Evolutionary conservation across 2,888 invertebrate species (phyloP).

Genomic region (Aricia artaxerxes): DNA sequence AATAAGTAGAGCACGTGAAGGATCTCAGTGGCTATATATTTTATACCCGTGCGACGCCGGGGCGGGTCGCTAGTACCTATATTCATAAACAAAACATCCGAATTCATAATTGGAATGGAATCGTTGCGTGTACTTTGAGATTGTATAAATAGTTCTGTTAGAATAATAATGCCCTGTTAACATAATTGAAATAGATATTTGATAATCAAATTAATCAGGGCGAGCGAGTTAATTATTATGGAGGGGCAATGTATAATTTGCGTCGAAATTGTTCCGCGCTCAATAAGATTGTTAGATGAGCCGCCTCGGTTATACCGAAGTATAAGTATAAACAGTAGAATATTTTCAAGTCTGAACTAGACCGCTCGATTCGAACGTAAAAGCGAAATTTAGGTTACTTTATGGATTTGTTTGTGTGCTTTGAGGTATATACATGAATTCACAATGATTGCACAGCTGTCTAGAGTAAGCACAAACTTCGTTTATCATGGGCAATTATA

Average conservation of each 20-base stretch:
- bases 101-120: conserved; percentile 4
- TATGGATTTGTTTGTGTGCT: too few species aligned
- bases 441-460: too few species aligned
- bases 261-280: conserved; percentile 73
- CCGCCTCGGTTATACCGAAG: conserved; percentile 32
- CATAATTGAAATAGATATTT: conserved; percentile 73
- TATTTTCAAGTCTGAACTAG: neutral
- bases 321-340: neutral
- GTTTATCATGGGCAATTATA: too few species aligned
- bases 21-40: too few species aligned
- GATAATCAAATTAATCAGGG: conserved; percentile 74
- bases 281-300: conserved; percentile 68
- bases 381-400: neutral
- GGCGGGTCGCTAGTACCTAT: neutral
- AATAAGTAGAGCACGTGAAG: too few species aligned
- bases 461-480: too few species aligned
- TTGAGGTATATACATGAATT: too few species aligned
- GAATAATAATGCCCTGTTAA: conserved; percentile 64
- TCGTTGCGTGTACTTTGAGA: conserved; percentile 30
- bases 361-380: neutral
- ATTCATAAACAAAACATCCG: conserved; percentile 18
- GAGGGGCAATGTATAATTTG: conserved; percentile 75
- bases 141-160: conserved; percentile 56
- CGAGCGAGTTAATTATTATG: conserved; percentile 72
- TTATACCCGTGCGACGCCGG: too few species aligned